Percentiles rank a stretch among this genome's conserved stretches.
phyloP scores from a whole-genome alignment of 2,888 invertebrate species.

The Podabrus alpinus region DNA sequence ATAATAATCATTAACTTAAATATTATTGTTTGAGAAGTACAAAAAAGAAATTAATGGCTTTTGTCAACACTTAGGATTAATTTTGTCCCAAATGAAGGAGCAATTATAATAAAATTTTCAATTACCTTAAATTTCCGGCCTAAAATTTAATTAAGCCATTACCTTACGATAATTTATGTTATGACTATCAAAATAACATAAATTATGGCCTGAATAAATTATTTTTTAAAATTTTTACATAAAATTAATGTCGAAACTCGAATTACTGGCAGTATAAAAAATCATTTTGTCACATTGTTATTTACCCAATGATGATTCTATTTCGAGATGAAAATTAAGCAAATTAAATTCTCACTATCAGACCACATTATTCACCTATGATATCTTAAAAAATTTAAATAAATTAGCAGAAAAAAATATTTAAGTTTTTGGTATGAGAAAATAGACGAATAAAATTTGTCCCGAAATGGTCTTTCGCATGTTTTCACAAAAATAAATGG shows the following conservation, averaged over 20 bases:
- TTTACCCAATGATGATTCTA: not conserved
- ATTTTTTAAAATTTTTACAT: not conserved
- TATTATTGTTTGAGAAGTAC: not conserved
- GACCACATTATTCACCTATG: not conserved
- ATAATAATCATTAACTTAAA: not conserved
- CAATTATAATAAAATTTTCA: not conserved
- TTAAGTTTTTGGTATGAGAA: not conserved
- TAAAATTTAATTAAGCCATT: not conserved
- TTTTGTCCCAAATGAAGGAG: not conserved
- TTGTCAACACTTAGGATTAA: not conserved
- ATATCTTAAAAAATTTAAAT: not conserved
- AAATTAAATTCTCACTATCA: not conserved
- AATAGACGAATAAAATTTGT: not conserved
- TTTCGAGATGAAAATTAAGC: not conserved
- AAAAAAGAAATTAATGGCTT: not conserved
- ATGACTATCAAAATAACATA: not conserved
- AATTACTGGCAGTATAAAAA: not conserved
- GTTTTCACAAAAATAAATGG: not conserved
- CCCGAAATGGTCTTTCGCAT: not conserved
- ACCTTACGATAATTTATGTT: not conserved
- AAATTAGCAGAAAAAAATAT: not conserved
- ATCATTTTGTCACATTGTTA: not conserved
- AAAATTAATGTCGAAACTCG: not conserved
- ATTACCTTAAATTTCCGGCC: not conserved
- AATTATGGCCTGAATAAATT: not conserved